Percentiles rank a stretch among this genome's conserved stretches.
These are phyloP conservation scores for Squalus acanthias DNA, from an alignment of 2,797 vertebrate species.

Conservation along the genomic window DNA sequence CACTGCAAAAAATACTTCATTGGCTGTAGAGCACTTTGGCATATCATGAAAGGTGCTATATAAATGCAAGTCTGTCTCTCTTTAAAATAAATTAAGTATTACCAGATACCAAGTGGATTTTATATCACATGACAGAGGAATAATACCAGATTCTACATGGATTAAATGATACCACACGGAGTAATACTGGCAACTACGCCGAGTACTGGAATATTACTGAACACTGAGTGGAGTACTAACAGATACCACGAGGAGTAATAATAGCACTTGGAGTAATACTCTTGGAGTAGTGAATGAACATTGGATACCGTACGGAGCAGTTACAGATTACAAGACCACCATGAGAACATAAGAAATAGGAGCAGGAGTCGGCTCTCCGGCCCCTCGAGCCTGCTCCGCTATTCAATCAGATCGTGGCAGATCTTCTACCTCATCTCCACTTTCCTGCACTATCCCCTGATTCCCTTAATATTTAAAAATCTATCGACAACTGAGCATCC, in stretches of 20 bases:
- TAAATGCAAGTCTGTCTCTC: neutral
- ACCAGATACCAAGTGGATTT: neutral
- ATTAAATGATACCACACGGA: no score
- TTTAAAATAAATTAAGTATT: neutral
- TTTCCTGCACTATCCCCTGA: no score
- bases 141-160: neutral
- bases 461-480: no score
- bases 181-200: neutral
- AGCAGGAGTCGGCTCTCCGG: no score
- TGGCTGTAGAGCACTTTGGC: neutral
- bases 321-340: neutral
- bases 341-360: no score
- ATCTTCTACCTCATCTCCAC: no score
- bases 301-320: neutral
- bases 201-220: neutral
- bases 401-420: no score
- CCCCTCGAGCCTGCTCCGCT: no score
- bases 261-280: neutral
- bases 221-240: neutral
- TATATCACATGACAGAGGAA: neutral
- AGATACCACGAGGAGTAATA: neutral
- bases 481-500: no score
- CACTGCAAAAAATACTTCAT: neutral
- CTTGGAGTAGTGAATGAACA: neutral
- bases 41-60: neutral